Percentiles rank a stretch among this genome's conserved stretches.
phyloP scores from a whole-genome alignment of 2,888 invertebrate genomes.

The Caenorhabditis afra region DNA sequence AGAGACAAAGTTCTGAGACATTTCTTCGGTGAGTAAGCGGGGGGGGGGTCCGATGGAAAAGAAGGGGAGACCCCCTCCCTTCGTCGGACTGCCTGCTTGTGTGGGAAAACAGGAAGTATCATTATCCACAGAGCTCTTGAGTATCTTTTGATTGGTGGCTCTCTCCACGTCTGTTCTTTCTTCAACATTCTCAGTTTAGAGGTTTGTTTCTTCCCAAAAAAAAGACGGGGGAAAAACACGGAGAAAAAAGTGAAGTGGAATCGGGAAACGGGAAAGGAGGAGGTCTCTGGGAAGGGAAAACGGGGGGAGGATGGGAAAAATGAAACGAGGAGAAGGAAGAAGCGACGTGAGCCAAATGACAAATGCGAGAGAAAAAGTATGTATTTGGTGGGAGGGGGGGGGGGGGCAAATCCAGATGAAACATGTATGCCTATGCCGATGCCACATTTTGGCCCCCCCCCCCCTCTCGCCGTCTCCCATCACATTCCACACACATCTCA shows the following conservation, averaged over 20 bases:
- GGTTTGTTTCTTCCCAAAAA: too few relatives aligned
- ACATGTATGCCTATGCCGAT: too few relatives aligned
- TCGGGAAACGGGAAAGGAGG: background rate
- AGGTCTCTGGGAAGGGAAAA: background rate
- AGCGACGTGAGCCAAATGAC: constrained; percentile 21
- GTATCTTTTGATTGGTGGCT: constrained; percentile 50
- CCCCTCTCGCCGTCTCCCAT: too few relatives aligned
- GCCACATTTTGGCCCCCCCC: too few relatives aligned
- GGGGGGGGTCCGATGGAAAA: constrained; percentile 3
- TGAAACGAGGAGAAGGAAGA: too few relatives aligned
- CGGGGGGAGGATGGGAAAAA: background rate
- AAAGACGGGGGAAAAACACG: constrained; percentile 1
- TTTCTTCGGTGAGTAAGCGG: constrained; percentile 35
- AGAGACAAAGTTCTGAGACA: constrained; percentile 48
- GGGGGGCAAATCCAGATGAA: constrained; percentile 18
- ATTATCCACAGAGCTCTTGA: constrained; percentile 55
- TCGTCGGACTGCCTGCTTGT: constrained; percentile 7
- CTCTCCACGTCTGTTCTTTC: background rate
- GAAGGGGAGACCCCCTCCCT: too few relatives aligned
- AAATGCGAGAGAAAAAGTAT: constrained; percentile 16
- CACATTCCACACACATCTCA: too few relatives aligned
- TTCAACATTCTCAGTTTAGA: too few relatives aligned
- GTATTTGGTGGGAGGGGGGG: too few relatives aligned
- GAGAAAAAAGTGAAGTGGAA: constrained; percentile 5
- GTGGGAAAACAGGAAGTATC: constrained; percentile 62